Conservation (phyloP, 1,140 invertebrate genomes). For the Leptoteleia sp. region DNA sequence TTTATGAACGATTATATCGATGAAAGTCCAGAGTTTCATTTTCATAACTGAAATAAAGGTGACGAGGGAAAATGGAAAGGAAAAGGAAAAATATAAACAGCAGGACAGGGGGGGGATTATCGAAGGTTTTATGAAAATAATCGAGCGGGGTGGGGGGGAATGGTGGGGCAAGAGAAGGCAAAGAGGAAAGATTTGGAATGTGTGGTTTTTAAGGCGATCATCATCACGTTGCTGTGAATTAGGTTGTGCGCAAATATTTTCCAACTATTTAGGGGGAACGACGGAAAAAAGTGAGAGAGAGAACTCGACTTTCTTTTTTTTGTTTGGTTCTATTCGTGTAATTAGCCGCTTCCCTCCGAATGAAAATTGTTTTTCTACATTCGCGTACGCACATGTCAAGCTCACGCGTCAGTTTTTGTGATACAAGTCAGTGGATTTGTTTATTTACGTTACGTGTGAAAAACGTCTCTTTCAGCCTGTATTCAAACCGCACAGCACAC, state of each 20-base stretch:
- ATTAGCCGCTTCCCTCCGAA: neutral
- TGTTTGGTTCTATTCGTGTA: slow-evolving; percentile 6
- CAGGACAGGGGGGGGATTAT: neutral
- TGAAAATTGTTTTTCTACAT: neutral
- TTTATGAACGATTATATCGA: slow-evolving; percentile 65
- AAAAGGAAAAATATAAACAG: neutral
- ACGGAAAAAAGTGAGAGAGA: neutral
- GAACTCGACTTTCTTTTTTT: no score
- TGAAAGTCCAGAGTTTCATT: slow-evolving; percentile 56
- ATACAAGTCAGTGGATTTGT: slow-evolving; percentile 16
- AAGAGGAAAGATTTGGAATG: neutral
- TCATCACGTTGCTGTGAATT: slow-evolving; percentile 61
- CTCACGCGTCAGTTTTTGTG: slow-evolving; percentile 22
- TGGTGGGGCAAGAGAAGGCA: neutral
- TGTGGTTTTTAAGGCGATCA: slow-evolving; percentile 23
- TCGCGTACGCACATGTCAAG: no score
- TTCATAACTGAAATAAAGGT: slow-evolving; percentile 47
- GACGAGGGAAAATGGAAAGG: neutral
- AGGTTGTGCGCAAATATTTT: slow-evolving; percentile 44
- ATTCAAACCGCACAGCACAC: slow-evolving; percentile 27
- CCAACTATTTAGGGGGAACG: neutral
- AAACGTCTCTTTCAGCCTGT: slow-evolving; percentile 21
- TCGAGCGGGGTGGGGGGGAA: neutral
- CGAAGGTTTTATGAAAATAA: neutral
- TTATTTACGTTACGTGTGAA: slow-evolving; percentile 2